Evolutionary conservation across 2,113 vertebrate genomes (phyloP).

Genomic region (Podocnemis expansa): DNA sequence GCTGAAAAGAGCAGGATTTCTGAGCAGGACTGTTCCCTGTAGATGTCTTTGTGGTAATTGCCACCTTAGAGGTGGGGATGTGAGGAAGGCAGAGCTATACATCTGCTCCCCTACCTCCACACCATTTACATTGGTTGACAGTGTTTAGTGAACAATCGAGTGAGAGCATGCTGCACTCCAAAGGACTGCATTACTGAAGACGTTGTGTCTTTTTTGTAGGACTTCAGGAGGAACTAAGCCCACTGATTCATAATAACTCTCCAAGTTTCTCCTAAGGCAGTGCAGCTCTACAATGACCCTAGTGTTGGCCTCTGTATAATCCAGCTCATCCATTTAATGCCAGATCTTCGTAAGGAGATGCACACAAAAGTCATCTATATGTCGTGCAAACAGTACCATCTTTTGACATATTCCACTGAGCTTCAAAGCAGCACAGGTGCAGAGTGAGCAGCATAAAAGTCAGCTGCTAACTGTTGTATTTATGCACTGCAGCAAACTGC

Average conservation of each 20-base stretch:
- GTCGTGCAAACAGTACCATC: not conserved
- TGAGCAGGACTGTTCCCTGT: not conserved
- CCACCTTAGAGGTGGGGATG: too few species aligned
- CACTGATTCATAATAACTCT: not conserved
- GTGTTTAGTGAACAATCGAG: not conserved
- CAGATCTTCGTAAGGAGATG: not conserved
- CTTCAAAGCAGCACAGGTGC: not conserved
- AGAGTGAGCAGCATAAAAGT: not conserved
- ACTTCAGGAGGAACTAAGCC: not conserved
- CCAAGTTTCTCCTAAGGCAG: not conserved
- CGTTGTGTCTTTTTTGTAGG: too few species aligned
- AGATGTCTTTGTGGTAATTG: not conserved
- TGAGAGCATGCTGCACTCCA: not conserved
- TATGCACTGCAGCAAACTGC: too few species aligned
- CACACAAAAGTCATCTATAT: not conserved
- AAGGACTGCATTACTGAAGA: not conserved
- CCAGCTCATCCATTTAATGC: not conserved
- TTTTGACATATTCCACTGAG: not conserved
- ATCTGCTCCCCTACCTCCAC: not conserved
- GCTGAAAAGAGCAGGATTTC: not conserved
- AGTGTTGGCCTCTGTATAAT: not conserved
- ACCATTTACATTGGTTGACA: not conserved
- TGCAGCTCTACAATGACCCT: not conserved
- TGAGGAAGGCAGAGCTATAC: not conserved
- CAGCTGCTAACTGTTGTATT: not conserved